phyloP scores from a whole-genome alignment of 2,888 invertebrate species.

The Hypsopygia costalis region DNA sequence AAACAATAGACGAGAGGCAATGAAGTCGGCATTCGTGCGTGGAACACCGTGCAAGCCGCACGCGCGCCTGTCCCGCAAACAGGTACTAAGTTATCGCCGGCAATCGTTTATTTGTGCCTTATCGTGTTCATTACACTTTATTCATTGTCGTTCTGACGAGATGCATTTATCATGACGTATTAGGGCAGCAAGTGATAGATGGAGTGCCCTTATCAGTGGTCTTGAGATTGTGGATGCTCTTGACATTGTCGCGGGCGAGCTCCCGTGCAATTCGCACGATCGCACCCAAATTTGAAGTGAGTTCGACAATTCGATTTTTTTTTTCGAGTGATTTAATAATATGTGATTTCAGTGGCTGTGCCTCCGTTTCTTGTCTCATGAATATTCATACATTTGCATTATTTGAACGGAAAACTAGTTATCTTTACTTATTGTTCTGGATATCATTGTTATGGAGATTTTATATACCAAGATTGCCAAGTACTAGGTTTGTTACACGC shows the following conservation, averaged over 20 bases:
- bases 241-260: conserved; percentile 46
- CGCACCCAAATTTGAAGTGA: conserved; percentile 21
- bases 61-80: conserved; percentile 45
- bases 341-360: conserved; percentile 52
- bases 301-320: conserved; percentile 26
- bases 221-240: conserved; percentile 47
- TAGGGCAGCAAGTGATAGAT: conserved; percentile 35
- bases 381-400: conserved; percentile 55
- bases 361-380: conserved; percentile 43
- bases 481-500: conserved; percentile 41
- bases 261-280: conserved; percentile 23
- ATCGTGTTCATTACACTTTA: conserved; percentile 48
- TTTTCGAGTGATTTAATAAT: conserved; percentile 29
- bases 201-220: conserved; percentile 32
- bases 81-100: conserved; percentile 46
- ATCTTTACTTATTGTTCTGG: conserved; percentile 61
- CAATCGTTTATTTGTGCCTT: conserved; percentile 52
- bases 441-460: conserved; percentile 70
- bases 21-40: conserved; percentile 67
- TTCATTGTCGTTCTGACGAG: conserved; percentile 36
- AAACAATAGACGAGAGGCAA: conserved; percentile 66
- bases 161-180: conserved; percentile 50
- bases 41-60: conserved; percentile 60
- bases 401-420: conserved; percentile 56
- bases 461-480: conserved; percentile 28